Conservation (phyloP, 2,797 vertebrate genomes). For the Halcyon leucocephala region DNA sequence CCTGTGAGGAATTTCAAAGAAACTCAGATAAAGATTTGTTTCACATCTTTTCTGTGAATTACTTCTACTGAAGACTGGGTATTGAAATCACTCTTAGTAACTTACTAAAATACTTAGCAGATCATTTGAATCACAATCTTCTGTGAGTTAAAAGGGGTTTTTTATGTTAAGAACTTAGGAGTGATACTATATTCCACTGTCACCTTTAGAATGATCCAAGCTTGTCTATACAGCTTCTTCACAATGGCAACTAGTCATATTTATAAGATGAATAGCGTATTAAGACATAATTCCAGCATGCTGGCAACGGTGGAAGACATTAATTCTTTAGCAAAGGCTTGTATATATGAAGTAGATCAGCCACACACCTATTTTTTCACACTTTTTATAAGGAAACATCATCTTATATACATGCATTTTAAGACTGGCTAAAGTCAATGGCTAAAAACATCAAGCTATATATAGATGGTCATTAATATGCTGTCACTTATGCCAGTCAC, state of each 20-base stretch:
- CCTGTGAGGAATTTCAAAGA: background rate
- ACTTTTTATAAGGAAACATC: background rate
- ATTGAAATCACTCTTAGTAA: background rate
- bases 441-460: too few relatives aligned
- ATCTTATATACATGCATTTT: background rate
- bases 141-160: background rate
- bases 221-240: background rate
- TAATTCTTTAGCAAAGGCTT: background rate
- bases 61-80: background rate
- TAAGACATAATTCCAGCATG: background rate
- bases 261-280: background rate
- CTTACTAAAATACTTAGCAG: background rate
- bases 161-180: background rate
- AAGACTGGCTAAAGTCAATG: background rate
- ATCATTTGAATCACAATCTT: background rate
- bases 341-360: background rate
- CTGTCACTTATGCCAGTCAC: too few relatives aligned
- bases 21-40: background rate
- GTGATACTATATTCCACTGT: background rate
- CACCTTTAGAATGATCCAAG: background rate
- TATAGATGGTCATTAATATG: too few relatives aligned
- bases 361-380: background rate
- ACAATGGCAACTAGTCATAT: background rate
- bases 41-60: background rate
- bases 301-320: background rate